Base-by-base conservation (phyloP, 2,797 vertebrate genomes). In the Enteromius mattozi region DNA sequence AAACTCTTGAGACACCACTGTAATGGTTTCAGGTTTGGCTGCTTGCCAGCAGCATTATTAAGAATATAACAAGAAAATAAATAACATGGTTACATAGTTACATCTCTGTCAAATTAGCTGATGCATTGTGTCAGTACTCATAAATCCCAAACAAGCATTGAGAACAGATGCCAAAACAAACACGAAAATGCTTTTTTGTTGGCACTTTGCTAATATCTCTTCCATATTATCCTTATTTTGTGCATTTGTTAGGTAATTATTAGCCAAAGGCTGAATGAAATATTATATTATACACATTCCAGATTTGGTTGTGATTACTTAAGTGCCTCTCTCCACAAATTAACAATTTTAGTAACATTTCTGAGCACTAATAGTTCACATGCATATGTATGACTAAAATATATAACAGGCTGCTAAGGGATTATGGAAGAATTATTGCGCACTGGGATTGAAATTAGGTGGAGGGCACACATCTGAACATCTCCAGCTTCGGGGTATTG, bases 401-500 rank as follows among this genome's bases (percentile, higher is more conserved):
- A 14, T 6, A 13, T 68, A 56, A 71, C 66, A 63, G n/a, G 40
- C 37, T 47, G 14, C 27, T 66, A 54, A 30, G 27, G 27, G 10
- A 79, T 65, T 33, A 33, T 66, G 40, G 42, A 47, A 75, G 8
- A 51, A 21, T 35, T n/a, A 35, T 54, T 75, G 42, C 81, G 71
- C 71, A 56, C 69, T 86, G 33, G 56, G 71, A 76, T 75, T 77
- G 63, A 84, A 77, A 79, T 81, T 65, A 81, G 49, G 51, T 6
- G 40, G 37, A 70, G 56, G 59, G 54, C 27, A 69, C 42, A 51
- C 42, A 82, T 78, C 24, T 75, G 68, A 74, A 82, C 70, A 82
- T 82, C 10, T 37, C 19, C 42, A 56, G 79, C 81, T 84, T 77
- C 45, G 30, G 63, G 84, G 69, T 80, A 80, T 69, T 51, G 40